Evolutionary conservation across 2,797 vertebrate species (phyloP).

Genomic region (Channa striata): DNA sequence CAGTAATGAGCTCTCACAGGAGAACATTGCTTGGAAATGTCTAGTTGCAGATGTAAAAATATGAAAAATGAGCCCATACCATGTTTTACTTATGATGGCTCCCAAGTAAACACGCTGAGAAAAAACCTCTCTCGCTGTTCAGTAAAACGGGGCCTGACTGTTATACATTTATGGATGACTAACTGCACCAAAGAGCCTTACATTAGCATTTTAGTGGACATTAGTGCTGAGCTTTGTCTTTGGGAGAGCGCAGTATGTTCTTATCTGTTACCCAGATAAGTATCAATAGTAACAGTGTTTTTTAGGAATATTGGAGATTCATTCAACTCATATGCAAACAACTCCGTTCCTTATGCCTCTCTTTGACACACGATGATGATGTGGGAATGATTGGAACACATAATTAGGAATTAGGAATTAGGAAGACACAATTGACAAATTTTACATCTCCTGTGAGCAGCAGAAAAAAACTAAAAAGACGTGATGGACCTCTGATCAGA

Average conservation of each 20-base stretch:
- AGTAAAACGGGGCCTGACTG: background rate
- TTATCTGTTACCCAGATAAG: background rate
- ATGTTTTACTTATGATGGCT: background rate
- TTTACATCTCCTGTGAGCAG: too few relatives aligned
- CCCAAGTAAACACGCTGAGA: background rate
- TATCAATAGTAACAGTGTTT: background rate
- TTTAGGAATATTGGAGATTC: background rate
- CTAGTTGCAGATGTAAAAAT: background rate
- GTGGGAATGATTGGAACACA: too few relatives aligned
- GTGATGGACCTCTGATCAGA: too few relatives aligned
- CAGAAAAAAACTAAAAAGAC: too few relatives aligned
- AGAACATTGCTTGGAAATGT: background rate
- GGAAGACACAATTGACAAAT: too few relatives aligned
- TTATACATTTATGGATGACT: too few relatives aligned
- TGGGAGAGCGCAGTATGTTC: background rate
- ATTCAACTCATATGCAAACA: background rate
- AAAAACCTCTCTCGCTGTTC: background rate
- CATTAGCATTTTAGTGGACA: background rate
- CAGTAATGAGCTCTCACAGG: background rate
- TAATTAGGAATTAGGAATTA: too few relatives aligned
- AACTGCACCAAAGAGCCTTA: background rate
- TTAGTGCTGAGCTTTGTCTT: background rate
- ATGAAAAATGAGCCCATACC: background rate
- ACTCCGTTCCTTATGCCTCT: background rate
- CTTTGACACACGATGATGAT: too few relatives aligned